These are phyloP conservation scores for Synergus itoensis DNA, from an alignment of 2,888 invertebrate species.

Conservation along the genomic window DNA sequence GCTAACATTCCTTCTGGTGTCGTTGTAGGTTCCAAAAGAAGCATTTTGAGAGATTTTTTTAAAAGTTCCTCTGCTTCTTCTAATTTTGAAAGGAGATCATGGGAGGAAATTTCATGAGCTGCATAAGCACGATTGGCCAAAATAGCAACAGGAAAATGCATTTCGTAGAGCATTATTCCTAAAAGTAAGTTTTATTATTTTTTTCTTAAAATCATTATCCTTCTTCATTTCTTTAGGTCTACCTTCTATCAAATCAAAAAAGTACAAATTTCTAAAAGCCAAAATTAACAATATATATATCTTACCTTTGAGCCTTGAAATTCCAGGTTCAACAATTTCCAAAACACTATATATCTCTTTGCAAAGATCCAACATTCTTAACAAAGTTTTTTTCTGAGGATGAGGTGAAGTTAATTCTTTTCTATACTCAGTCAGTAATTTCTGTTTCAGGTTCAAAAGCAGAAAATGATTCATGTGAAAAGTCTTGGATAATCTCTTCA, in stretches of 20 bases:
- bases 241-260: conserved; percentile 1
- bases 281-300: not conserved
- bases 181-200: conserved; percentile 62
- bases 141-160: conserved; percentile 84
- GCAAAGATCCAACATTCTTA: conserved; percentile 84
- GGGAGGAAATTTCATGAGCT: conserved; percentile 80
- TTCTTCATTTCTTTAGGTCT: not conserved
- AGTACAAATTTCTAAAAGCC: not conserved
- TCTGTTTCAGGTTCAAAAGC: conserved; percentile 85
- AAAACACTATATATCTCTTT: conserved; percentile 83
- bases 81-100: conserved; percentile 80
- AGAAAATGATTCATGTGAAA: conserved; percentile 85
- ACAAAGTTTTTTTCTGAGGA: conserved; percentile 79
- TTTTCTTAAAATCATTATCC: no score
- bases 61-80: conserved; percentile 81
- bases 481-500: conserved; percentile 79
- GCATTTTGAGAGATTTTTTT: conserved; percentile 82
- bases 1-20: conserved; percentile 87
- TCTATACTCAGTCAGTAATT: conserved; percentile 80
- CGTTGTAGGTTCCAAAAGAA: conserved; percentile 85
- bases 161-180: conserved; percentile 88
- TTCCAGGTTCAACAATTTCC: conserved; percentile 85
- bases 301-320: conserved; percentile 84
- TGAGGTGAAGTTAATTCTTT: conserved; percentile 65
- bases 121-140: conserved; percentile 83